Evolutionary conservation across 2,113 vertebrate species (phyloP), one percentile per base, ranked within the genome.

Genomic region (Platycercus adscitus): DNA sequence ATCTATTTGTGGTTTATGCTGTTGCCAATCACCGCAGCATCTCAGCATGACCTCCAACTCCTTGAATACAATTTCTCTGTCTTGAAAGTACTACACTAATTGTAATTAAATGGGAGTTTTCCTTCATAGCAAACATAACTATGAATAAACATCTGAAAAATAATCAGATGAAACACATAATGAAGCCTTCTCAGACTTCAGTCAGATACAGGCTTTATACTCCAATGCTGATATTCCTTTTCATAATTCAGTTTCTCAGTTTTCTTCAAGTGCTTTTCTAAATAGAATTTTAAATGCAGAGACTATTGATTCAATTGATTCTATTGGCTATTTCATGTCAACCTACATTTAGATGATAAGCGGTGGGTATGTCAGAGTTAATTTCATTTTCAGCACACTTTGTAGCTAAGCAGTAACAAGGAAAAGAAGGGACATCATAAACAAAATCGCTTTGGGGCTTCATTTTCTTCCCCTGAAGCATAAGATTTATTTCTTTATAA

Each of bases 301-400:
- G 66, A n/a, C 11, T 72, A 89, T 76, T 76, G 87, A 81, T 89
- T 87, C 39, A 81, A 81, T 63, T 75, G 90, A 79, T 86, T 92
- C 46, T 65, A 91, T 68, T 75, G 56, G 41, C 37, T 68, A 91
- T 77, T 68, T 65, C 35, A 17, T 20, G 60, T 89, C 90, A 84
- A 1, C 43, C 46, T 87, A 29, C 43, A 60, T 81, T 76, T 91
- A 76, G 28, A 52, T 55, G 50, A 91, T 24, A 64, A 0, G 3
- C 69, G 13, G 25, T 71, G 46, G 33, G 33, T 44, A 50, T 83
- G 61, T 87, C 73, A 88, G 64, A 86, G 18, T 76, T 56, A 77
- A 87, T 93, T 89, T 81, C 29, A 64, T 90, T 88, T 76, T 72
- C 52, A 6, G 2, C 39, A 46, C 28, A 41, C 80, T 78, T 55